Evolutionary conservation across 2,113 vertebrate species (phyloP), one percentile per base, ranked within the genome.

Genomic region (Megaceryle torquata): DNA sequence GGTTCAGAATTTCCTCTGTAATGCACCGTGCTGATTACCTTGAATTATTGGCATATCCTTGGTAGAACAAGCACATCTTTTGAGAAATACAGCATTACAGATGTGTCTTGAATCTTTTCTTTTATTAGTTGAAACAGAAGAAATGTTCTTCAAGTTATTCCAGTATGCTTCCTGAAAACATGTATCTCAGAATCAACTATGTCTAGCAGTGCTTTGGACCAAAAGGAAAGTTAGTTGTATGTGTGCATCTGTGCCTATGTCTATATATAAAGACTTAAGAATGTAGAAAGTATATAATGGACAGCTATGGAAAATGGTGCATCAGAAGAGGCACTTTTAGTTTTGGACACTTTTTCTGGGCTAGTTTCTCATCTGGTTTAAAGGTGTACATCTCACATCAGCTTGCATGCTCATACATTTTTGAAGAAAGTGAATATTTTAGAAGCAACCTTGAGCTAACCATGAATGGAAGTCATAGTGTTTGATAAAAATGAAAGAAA

Each of bases 1-100:
- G 98, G 96, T 98, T 97, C 98, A 95, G 98, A 98, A 98, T 98
- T 98, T 98, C 97, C 97, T 98, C 98, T 98, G 98, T 98, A 98
- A 98, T 95, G 96, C 93, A 98, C 97, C 97, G 95, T 96, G 96
- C 97, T 98, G 98, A 99, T 99, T 99, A 98, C 97, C 98, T 98
- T 98, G 98, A 98, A 98, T 99, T 98, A 98, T 98, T 97, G 96
- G 97, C 96, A 91, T 93, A 97, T 98, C 98, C 97, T 98, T 95
- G 94, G 86, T 96, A 98, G 98, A 98, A 98, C 95, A 98, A 97
- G 98, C 88, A 96, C 86, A 96, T 96, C 98, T 98, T 97, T 97
- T 98, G 92, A 48, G 89, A 97, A 98, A 98, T 97, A 98, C 87
- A 97, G 79, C 96, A 95, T 56, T 97, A 89, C 96, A 95, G 97